These are phyloP conservation scores for Eucera pruinosa DNA, from an alignment of 2,888 invertebrate species.

Conservation along the genomic window DNA sequence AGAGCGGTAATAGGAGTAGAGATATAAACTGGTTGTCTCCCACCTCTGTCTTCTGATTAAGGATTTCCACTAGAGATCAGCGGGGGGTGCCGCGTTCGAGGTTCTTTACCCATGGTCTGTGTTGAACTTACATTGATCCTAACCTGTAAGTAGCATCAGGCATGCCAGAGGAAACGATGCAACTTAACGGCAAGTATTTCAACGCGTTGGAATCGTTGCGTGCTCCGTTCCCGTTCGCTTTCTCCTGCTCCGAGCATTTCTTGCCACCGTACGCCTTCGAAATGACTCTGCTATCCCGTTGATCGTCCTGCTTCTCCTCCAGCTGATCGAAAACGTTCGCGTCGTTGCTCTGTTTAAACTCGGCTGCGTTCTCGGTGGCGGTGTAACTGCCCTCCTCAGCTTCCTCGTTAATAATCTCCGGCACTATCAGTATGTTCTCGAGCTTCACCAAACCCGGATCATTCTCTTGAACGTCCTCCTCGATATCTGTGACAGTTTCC, in stretches of 20 bases:
- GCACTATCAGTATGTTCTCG: conserved; percentile 76
- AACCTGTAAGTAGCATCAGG: conserved; percentile 79
- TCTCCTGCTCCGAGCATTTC: conserved; percentile 21
- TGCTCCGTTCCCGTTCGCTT: conserved; percentile 45
- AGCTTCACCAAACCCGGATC: conserved; percentile 69
- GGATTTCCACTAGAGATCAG: conserved; percentile 44
- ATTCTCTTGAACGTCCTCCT: conserved; percentile 60
- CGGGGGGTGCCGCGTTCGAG: conserved; percentile 30
- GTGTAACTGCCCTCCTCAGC: too few species aligned
- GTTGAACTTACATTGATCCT: conserved; percentile 80
- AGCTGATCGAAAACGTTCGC: conserved; percentile 12
- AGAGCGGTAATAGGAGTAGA: conserved; percentile 12
- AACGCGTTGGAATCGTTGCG: conserved; percentile 61
- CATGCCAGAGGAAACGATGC: conserved; percentile 74
- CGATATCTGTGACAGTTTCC: conserved; percentile 55
- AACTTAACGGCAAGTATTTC: conserved; percentile 77
- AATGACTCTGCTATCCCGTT: not conserved
- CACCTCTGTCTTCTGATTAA: conserved; percentile 54
- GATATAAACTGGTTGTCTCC: conserved; percentile 56
- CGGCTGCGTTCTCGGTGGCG: conserved; percentile 11
- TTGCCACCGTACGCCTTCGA: conserved; percentile 2
- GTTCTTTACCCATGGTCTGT: conserved; percentile 65
- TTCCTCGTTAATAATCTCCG: conserved; percentile 64
- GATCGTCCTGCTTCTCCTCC: not conserved
- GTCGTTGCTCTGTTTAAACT: conserved; percentile 33